A percentile compares a stretch with the other conserved stretches of the same genome.
Conservation (phyloP, 1,140 invertebrate genomes). For the Atta colombica region DNA sequence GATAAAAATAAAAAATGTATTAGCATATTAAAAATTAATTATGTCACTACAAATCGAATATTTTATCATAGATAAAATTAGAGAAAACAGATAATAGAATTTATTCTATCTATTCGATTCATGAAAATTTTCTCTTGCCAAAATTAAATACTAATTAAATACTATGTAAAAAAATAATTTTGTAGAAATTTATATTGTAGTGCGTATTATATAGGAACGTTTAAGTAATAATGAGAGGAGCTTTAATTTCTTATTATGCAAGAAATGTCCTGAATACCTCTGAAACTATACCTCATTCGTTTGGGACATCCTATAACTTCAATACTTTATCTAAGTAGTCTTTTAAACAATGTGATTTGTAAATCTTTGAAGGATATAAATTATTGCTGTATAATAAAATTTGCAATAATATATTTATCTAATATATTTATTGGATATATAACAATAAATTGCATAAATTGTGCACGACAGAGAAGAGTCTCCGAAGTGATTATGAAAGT, state of each 20-base stretch:
- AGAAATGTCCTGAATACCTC: not conserved
- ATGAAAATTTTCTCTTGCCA: conserved; percentile 12
- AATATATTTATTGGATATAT: conserved; percentile 15
- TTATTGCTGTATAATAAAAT: conserved; percentile 7
- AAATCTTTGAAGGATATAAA: not conserved
- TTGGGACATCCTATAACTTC: not conserved
- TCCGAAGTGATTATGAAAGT: not conserved
- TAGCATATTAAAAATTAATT: conserved; percentile 14
- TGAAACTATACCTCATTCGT: not conserved
- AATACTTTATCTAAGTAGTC: conserved; percentile 10
- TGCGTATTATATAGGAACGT: not conserved
- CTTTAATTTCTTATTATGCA: conserved; percentile 23
- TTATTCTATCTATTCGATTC: not conserved
- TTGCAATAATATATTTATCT: conserved; percentile 7
- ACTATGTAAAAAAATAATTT: conserved; percentile 22
- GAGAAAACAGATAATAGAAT: not conserved
- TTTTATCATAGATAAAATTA: not conserved
- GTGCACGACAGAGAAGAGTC: not conserved
- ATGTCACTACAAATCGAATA: not conserved
- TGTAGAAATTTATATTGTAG: conserved; percentile 12
- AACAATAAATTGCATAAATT: conserved; percentile 21
- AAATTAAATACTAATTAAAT: conserved; percentile 27
- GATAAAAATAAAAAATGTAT: not conserved
- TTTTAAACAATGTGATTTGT: conserved; percentile 41
- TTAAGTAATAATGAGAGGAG: not conserved